Base-by-base conservation (phyloP, 2,113 vertebrate genomes). In the Formicarius rufipectus region DNA sequence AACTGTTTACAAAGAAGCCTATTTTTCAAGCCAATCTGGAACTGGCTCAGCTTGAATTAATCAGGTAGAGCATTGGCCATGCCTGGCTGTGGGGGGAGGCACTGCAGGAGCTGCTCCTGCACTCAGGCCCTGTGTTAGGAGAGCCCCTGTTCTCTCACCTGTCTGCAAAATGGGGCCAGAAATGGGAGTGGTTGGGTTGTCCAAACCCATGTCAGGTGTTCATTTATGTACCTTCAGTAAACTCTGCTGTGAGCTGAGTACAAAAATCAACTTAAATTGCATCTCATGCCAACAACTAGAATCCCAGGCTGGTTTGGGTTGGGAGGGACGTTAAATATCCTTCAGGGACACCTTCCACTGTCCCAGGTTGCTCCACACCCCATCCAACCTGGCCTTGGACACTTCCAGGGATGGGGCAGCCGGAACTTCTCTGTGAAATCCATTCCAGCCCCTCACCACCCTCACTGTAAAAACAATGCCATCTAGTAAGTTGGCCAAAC, bases 11-110 rank as follows among this genome's bases (percentile, higher is more conserved):
- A 67, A 99, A 99, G 98, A 99, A 99, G 97, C 99, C 99, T 94
- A 99, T 99, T 97, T 99, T 99, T 98, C 99, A 99, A 98, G 99
- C 99, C 69, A 99, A 99, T 97, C 99, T 99, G 98, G 99, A 99
- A 96, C 98, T 99, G 95, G 98, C 99, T 79, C 99, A 99, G 97
- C 98, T 99, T 95, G 99, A 99, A 98, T 98, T 99, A 91, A 99
- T 99, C 97, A 99, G 99, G 99, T 99, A 98, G 67, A 96, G 87
- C 69, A 42, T 76, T 96, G 89, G 93, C 59, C 93, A 80, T 73
- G n/a, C 77, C 96, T 84, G 95, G 87, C 68, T 50, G 13, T 19
- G 59, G 94, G 94, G 60, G 89, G 85, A 90, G 95, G 87, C 64
- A 15, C 89, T 87, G 84, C 75, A 62, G 94, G 50, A 92, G 42